Percentiles rank a stretch among this genome's conserved stretches.
These are phyloP conservation scores for Rhynchotus rufescens DNA, from an alignment of 2,797 vertebrate species.

Conservation along the genomic window DNA sequence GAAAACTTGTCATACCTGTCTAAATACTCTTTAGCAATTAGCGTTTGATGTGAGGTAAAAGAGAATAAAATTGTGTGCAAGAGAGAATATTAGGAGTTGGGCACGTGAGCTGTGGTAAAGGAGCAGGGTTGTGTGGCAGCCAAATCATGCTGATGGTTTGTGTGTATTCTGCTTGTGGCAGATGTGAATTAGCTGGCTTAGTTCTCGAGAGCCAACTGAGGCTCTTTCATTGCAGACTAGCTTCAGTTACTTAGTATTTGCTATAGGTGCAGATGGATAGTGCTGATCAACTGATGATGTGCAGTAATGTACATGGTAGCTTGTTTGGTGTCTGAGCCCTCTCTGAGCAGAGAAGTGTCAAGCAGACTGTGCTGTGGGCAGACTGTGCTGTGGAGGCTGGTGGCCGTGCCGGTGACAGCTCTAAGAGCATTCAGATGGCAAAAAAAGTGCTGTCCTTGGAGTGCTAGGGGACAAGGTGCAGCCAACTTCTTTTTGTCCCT, in stretches of 20 bases:
- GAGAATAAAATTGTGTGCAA: not conserved
- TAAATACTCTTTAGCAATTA: not conserved
- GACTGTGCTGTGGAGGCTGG: not conserved
- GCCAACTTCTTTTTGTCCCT: not conserved
- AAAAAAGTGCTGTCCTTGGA: not conserved
- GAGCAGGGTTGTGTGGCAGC: not conserved
- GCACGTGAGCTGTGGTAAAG: not conserved
- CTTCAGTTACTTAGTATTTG: not conserved
- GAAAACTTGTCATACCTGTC: not conserved
- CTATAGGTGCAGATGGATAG: not conserved
- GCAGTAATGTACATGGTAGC: not conserved
- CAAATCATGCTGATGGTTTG: constrained; percentile 1
- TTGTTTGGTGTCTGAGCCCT: not conserved
- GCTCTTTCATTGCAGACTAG: constrained; percentile 3
- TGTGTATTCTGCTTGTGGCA: constrained; percentile 33
- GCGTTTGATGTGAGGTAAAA: not conserved
- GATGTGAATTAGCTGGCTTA: constrained; percentile 43
- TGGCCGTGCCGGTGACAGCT: not conserved
- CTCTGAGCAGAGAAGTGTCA: not conserved
- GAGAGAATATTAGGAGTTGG: not conserved
- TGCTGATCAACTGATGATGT: not conserved
- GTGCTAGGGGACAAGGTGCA: not conserved
- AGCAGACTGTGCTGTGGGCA: not conserved
- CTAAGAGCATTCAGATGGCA: not conserved
- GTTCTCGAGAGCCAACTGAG: not conserved